A percentile compares a stretch with the other conserved stretches of the same genome.
phyloP scores from a whole-genome alignment of 2,888 invertebrate genomes.

The Ernsta delagoae region DNA sequence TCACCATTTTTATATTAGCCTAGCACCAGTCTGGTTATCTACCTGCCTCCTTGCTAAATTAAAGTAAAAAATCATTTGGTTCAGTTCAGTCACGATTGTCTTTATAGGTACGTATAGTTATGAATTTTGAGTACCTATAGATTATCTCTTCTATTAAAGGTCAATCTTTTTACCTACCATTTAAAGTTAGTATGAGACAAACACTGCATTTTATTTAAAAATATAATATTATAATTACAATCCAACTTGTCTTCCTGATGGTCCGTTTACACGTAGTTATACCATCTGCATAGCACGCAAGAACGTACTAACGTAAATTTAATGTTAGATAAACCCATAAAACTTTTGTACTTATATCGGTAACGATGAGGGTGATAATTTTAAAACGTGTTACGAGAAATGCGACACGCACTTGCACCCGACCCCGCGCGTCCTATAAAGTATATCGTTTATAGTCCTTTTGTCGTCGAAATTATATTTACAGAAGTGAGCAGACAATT shows the following conservation, averaged over 20 bases:
- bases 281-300: not conserved
- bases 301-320: constrained; percentile 3
- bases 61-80: too few relatives aligned
- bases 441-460: constrained; percentile 83
- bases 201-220: not conserved
- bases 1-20: too few relatives aligned
- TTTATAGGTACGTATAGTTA: too few relatives aligned
- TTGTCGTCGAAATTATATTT: constrained; percentile 85
- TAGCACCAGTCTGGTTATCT: too few relatives aligned
- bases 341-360: constrained; percentile 20
- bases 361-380: constrained; percentile 55
- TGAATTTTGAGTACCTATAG: too few relatives aligned
- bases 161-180: too few relatives aligned
- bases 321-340: constrained; percentile 23
- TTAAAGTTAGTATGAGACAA: not conserved
- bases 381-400: constrained; percentile 68
- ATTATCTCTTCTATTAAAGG: too few relatives aligned
- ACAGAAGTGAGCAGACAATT: constrained; percentile 85
- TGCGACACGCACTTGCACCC: constrained; percentile 69
- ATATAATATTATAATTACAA: too few relatives aligned
- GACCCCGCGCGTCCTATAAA: constrained; percentile 57
- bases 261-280: too few relatives aligned
- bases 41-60: too few relatives aligned
- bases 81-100: too few relatives aligned
- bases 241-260: too few relatives aligned